Conservation (phyloP, 2,888 invertebrate genomes). For the Synanthedon formicaeformis region DNA sequence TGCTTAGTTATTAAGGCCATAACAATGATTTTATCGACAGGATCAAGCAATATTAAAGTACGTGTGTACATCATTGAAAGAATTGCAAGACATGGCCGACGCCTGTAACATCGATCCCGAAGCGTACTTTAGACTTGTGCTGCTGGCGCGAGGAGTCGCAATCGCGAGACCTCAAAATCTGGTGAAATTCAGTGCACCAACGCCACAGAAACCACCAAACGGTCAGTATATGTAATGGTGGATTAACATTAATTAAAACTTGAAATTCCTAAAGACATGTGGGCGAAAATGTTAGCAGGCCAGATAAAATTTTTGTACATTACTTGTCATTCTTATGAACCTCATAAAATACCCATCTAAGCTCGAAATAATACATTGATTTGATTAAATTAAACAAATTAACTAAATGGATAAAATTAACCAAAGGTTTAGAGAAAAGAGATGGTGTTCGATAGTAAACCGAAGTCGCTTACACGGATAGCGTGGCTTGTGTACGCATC, state of each 20-base stretch:
- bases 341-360: too few species aligned
- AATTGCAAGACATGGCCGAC: conserved; percentile 73
- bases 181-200: conserved; percentile 49
- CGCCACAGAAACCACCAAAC: conserved; percentile 38
- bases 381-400: too few species aligned
- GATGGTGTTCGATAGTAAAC: too few species aligned
- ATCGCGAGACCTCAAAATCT: conserved; percentile 86
- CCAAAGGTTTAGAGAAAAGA: too few species aligned
- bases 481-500: too few species aligned
- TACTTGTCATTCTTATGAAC: too few species aligned
- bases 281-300: too few species aligned
- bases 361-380: too few species aligned
- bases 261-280: too few species aligned
- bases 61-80: conserved; percentile 75
- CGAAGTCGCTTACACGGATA: too few species aligned
- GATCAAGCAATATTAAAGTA: conserved; percentile 88
- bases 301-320: too few species aligned
- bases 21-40: conserved; percentile 32
- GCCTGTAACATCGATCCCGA: conserved; percentile 87
- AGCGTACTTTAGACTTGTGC: conserved; percentile 86
- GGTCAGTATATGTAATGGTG: conserved; percentile 23
- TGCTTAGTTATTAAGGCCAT: background rate
- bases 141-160: conserved; percentile 87
- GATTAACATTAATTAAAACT: background rate
- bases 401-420: too few species aligned